phyloP scores from a whole-genome alignment of 1,140 invertebrate genomes.

The Drosophila bocqueti region DNA sequence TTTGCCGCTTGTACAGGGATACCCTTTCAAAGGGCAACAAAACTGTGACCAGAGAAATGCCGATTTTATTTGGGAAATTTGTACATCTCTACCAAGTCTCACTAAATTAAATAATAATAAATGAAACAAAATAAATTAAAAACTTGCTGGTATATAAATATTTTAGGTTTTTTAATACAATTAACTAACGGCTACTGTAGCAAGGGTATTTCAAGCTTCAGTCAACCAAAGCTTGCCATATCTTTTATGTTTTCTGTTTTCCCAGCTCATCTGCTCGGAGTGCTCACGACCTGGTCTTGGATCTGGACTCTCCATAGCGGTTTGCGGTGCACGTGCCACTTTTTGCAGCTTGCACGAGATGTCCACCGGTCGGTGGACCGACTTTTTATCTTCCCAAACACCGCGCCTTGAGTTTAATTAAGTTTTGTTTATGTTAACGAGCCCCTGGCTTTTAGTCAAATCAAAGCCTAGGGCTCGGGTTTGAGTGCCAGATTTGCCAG shows the following conservation, averaged over 20 bases:
- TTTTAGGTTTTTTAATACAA: background rate
- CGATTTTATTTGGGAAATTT: background rate
- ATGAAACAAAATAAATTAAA: too few relatives aligned
- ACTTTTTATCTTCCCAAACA: constrained; percentile 60
- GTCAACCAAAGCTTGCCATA: background rate
- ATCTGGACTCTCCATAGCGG: constrained; percentile 14
- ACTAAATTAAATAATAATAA: background rate
- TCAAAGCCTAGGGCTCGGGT: constrained; percentile 39
- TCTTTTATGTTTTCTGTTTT: constrained; percentile 14
- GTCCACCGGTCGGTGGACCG: constrained; percentile 39
- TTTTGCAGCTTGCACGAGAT: constrained; percentile 76
- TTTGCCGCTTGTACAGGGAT: constrained; percentile 56
- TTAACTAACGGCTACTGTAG: too few relatives aligned
- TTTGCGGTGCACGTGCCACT: constrained; percentile 71
- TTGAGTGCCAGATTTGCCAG: background rate
- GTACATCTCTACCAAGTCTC: background rate
- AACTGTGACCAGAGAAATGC: background rate
- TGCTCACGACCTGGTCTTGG: constrained; percentile 60
- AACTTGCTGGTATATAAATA: too few relatives aligned
- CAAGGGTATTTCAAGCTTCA: background rate
- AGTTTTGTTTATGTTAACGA: constrained; percentile 80
- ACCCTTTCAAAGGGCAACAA: constrained; percentile 8
- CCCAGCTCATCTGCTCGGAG: constrained; percentile 32
- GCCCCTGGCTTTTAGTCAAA: constrained; percentile 56
- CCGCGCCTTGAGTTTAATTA: constrained; percentile 75